These are phyloP conservation scores for Tholera decimalis DNA, from an alignment of 2,888 invertebrate species.

Conservation along the genomic window DNA sequence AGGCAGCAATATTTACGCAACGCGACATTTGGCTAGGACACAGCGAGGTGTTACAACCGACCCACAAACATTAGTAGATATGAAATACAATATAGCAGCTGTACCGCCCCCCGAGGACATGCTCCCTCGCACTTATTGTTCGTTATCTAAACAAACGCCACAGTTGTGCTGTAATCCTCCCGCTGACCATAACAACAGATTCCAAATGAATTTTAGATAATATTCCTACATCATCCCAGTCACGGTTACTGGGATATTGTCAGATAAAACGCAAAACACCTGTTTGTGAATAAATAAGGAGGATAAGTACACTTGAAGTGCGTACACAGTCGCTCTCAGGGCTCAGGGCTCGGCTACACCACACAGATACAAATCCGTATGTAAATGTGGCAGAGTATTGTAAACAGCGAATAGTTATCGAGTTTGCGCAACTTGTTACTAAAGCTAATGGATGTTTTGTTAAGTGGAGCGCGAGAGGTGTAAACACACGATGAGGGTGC, in stretches of 20 bases:
- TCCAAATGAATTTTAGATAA: conserved; percentile 57
- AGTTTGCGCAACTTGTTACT: conserved; percentile 60
- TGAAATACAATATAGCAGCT: conserved; percentile 31
- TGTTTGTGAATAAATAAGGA: conserved; percentile 59
- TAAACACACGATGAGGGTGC: conserved; percentile 52
- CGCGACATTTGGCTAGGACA: conserved; percentile 14
- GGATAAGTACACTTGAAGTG: conserved; percentile 43
- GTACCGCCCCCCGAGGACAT: conserved; percentile 34
- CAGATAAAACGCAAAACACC: conserved; percentile 42
- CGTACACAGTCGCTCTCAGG: conserved; percentile 34
- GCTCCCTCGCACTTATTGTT: conserved; percentile 55
- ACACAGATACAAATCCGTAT: conserved; percentile 49
- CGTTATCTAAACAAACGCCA: conserved; percentile 64
- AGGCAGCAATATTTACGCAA: conserved; percentile 16
- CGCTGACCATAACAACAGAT: conserved; percentile 53
- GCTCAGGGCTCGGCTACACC: conserved; percentile 5
- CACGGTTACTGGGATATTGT: conserved; percentile 27
- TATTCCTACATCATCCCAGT: conserved; percentile 43
- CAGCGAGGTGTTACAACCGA: conserved; percentile 22
- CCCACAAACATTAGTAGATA: conserved; percentile 30
- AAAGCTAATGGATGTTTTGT: conserved; percentile 64
- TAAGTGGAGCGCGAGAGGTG: conserved; percentile 57
- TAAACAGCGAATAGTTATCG: conserved; percentile 57
- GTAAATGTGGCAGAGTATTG: conserved; percentile 60
- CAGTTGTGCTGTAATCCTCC: conserved; percentile 50